Percentiles rank a stretch among this genome's conserved stretches.
Conservation (phyloP, 2,888 invertebrate genomes). For the Furcula furcula region DNA sequence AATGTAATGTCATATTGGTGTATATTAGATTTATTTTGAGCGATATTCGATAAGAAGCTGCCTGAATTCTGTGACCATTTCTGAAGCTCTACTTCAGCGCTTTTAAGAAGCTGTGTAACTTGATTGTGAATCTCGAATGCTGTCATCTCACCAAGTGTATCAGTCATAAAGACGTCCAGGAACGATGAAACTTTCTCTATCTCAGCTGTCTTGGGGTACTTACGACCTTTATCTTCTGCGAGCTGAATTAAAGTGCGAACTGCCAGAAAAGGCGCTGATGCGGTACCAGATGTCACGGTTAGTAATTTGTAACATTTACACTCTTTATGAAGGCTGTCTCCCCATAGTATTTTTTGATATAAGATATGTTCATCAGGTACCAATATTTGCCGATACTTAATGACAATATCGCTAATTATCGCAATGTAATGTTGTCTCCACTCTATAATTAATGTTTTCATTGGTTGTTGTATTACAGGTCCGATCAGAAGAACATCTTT, state of each 20-base stretch:
- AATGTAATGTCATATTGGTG: neutral
- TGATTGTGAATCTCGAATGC: neutral
- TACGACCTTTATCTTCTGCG: neutral
- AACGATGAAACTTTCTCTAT: neutral
- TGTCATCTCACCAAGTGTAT: neutral
- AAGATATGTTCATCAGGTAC: neutral
- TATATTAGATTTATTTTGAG: neutral
- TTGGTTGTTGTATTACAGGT: slow-evolving; percentile 7
- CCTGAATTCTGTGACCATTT: neutral
- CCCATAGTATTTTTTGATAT: neutral
- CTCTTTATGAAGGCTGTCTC: neutral
- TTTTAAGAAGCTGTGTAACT: neutral
- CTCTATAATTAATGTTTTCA: neutral
- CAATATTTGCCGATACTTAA: neutral
- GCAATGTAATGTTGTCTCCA: neutral
- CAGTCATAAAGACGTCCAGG: neutral
- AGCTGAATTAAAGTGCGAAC: neutral
- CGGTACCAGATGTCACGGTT: neutral
- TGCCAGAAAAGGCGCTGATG: neutral
- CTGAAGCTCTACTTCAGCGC: neutral
- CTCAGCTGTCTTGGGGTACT: neutral
- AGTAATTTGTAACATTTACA: neutral
- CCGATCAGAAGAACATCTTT: slow-evolving; percentile 9
- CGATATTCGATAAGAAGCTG: neutral
- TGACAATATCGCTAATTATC: neutral